These are phyloP conservation scores for Acrocyrtus sp. DNA, from an alignment of 2,888 invertebrate species.

Conservation along the genomic window DNA sequence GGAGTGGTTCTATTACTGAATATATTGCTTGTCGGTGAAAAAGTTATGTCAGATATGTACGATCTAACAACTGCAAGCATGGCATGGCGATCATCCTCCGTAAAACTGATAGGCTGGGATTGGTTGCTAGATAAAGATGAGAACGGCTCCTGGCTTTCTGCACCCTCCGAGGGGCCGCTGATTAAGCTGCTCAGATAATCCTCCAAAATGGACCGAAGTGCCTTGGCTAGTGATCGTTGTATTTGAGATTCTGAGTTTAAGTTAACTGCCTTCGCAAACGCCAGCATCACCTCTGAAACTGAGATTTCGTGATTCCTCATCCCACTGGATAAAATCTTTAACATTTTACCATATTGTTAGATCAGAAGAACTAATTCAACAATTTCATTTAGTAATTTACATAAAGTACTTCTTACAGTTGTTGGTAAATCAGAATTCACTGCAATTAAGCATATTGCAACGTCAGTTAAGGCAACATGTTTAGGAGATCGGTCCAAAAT, in stretches of 20 bases:
- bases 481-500: constrained; percentile 40
- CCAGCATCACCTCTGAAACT: constrained; percentile 58
- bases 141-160: neutral
- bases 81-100: constrained; percentile 57
- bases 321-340: constrained; percentile 46
- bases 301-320: constrained; percentile 44
- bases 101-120: constrained; percentile 15
- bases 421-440: constrained; percentile 51
- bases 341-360: constrained; percentile 3
- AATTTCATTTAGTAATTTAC: neutral
- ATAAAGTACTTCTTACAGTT: constrained; percentile 29
- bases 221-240: constrained; percentile 56
- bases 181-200: too few species aligned
- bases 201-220: constrained; percentile 56
- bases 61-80: constrained; percentile 65
- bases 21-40: constrained; percentile 32
- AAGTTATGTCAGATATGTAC: constrained; percentile 63
- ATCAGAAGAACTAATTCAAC: constrained; percentile 16
- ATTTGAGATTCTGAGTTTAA: constrained; percentile 58
- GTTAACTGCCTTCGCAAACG: constrained; percentile 62
- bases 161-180: neutral
- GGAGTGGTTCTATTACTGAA: constrained; percentile 13
- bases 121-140: neutral
- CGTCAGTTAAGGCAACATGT: constrained; percentile 55
- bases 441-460: constrained; percentile 57